Evolutionary conservation across 1,140 invertebrate genomes (phyloP), one percentile per base, ranked within the genome.

Genomic region (Cherax destructor): DNA sequence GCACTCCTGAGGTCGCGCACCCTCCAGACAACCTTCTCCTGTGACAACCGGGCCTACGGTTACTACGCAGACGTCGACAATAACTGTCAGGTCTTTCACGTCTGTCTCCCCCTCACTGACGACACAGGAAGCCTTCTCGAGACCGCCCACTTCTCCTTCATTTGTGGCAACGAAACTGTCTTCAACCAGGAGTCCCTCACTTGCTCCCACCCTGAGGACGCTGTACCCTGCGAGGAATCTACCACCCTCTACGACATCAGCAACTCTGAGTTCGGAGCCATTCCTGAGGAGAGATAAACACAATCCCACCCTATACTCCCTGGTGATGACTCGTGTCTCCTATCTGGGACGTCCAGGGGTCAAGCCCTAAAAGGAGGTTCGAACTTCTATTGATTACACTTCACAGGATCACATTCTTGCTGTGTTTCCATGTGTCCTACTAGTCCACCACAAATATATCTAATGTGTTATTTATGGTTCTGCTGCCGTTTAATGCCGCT

Each of bases 151-250:
- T 83, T 69, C 59, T 69, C 81, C 61, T 83, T 83, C 81, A 21
- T 69, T 24, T 83, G 81, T 59, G 59, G 24, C 56, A 83, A 83
- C 59, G 4, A 65, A 7, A 83, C 81, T 3, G 30, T 83, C 24
- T 83, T 83, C 81, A 83, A 49, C 81, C 81, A 83, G 59, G 81
- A 83, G 81, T 69, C 81, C 59, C 81, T 83, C 59, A 83, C 81
- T 4, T 83, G 81, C 47, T 10, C 59, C 81, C 59, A 69, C 81
- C 24, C 81, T 4, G 11, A 83, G 1, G 56, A 83, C 11, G 81
- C 81, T 24, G 41, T 69, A 21, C 81, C 81, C 59, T 83, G 81
- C 81, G 24, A 41, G 30, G 81, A 83, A 16, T 2, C 81, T 10
- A 30, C 41, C 30, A 21, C 13, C 13, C 56, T 83, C 59, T 83